Evolutionary conservation across 2,113 vertebrate species (phyloP), one percentile per base, ranked within the genome.

Genomic region (Corydoras maculifer): DNA sequence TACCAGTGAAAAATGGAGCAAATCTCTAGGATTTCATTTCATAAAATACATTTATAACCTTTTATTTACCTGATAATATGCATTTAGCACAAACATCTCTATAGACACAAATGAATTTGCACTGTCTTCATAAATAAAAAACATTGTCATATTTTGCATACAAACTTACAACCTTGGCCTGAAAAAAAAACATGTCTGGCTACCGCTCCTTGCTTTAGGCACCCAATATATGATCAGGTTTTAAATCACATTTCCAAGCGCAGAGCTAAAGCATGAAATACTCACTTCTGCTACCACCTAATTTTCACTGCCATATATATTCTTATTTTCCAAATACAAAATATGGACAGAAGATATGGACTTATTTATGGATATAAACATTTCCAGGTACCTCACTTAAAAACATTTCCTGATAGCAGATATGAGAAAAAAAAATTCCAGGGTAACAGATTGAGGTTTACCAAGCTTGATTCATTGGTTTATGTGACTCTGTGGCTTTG

Each of bases 281-380:
- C 29, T 10, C 32, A n/a, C 25, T 54, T 12, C 35, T 58, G 13
- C 11, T 10, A 25, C 72, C 35, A 80, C 53, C 15, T 18, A 74
- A 54, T 49, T 54, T 74, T 62, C 57, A 68, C 65, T 43, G 59
- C 65, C 58, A 84, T 81, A 59, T 29, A 73, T 68, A 68, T 64
- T 68, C 65, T 69, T 5, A 50, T 83, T 84, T 77, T 79, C 72
- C 72, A 62, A 74, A 75, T 84, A 83, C 80, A 84, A 88, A 87
- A 87, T 25, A 25, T 25, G 18, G 18, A 25, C 18, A 84, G 87
- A 81, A 87, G 88, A 88, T 89, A 89, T 88, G 85, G 82, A 87
- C 82, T 86, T 84, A 83, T 88, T 87, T 88, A 88, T 82, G 74
- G 80, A 79, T 76, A 79, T 88, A 87, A 87, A 88, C 86, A 88